Conservation (phyloP, 2,113 vertebrate species). For the Cryptotis parvus region DNA sequence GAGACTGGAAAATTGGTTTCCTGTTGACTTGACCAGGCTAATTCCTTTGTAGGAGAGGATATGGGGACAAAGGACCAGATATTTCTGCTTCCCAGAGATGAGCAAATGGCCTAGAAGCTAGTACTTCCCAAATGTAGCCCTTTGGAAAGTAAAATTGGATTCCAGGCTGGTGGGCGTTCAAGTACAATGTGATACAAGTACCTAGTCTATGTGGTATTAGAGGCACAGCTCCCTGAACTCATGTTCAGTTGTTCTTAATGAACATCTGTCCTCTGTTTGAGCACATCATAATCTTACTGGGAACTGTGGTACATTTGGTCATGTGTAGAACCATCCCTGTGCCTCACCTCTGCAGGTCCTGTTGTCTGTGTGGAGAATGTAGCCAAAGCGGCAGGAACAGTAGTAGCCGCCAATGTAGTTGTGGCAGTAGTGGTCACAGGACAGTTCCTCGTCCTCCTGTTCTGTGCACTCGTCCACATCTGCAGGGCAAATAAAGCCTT, state of each 20-base stretch:
- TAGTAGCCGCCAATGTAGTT: slow-evolving; percentile 97
- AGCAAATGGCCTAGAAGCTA: not conserved
- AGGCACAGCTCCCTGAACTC: not conserved
- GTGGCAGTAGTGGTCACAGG: slow-evolving; percentile 97
- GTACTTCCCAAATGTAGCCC: not conserved
- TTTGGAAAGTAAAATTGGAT: not conserved
- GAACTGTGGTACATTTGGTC: fast-evolving
- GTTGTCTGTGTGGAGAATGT: slow-evolving; percentile 96
- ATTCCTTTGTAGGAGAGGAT: not conserved
- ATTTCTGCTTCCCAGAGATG: not conserved
- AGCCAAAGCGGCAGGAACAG: slow-evolving; percentile 97
- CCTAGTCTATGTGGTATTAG: not conserved
- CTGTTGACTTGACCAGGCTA: not conserved
- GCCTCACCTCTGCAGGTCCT: slow-evolving; percentile 94
- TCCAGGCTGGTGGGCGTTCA: not conserved
- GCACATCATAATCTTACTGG: not conserved
- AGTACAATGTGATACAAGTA: not conserved
- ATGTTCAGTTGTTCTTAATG: not conserved
- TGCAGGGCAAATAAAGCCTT: slow-evolving; percentile 70
- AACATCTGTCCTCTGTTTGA: not conserved
- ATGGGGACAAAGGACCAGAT: not conserved
- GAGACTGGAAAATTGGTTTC: not conserved
- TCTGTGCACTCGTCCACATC: slow-evolving; percentile 96
- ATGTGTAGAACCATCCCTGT: fast-evolving
- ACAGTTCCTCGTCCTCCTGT: slow-evolving; percentile 89